phyloP scores from a whole-genome alignment of 2,113 vertebrate genomes.

The Rousettus leschenaultii region DNA sequence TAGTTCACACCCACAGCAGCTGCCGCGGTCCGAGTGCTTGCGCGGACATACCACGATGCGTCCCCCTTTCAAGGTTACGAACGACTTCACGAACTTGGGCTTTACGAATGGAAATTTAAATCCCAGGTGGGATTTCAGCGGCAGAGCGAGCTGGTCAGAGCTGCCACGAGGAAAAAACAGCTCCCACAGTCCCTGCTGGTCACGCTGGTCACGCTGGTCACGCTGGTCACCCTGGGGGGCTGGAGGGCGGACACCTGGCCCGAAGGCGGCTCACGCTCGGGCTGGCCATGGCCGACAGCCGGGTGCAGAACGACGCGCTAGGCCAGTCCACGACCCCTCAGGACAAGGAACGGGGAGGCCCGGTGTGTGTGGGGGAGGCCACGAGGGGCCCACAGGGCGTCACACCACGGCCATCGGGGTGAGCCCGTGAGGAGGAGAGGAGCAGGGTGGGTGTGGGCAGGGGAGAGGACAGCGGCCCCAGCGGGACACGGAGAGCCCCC shows the following conservation, averaged over 20 bases:
- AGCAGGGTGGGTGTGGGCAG: background rate
- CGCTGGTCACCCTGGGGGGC: background rate
- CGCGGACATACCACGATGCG: rapidly evolving
- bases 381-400: rapidly evolving
- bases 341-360: background rate
- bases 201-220: rapidly evolving
- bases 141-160: background rate
- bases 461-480: background rate
- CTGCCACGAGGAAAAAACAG: rapidly evolving
- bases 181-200: rapidly evolving
- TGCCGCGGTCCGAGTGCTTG: rapidly evolving
- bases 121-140: background rate
- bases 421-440: background rate
- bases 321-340: background rate
- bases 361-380: background rate
- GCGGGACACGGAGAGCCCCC: rapidly evolving
- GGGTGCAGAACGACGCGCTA: rapidly evolving
- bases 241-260: no score
- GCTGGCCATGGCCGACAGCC: rapidly evolving
- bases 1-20: rapidly evolving
- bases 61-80: background rate
- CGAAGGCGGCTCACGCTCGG: rapidly evolving
- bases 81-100: rapidly evolving
- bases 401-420: rapidly evolving
- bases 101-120: background rate